phyloP scores from a whole-genome alignment of 2,113 vertebrate genomes.

The Entomyzon cyanotis region DNA sequence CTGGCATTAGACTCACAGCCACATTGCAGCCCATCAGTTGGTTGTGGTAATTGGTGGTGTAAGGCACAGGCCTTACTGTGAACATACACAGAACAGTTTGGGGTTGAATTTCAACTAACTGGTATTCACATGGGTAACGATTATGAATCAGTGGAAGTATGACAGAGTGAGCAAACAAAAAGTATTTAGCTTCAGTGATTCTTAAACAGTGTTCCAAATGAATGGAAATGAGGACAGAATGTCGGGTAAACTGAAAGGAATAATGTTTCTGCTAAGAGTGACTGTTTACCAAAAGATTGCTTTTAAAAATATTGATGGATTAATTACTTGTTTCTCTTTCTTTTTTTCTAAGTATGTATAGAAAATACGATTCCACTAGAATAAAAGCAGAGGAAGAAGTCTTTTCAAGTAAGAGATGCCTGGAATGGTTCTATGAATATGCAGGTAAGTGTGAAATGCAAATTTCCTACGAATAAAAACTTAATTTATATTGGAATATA shows the following conservation, averaged over 20 bases:
- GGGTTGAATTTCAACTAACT: not conserved
- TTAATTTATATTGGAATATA: not conserved
- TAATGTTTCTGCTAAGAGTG: not conserved
- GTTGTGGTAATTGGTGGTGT: not conserved
- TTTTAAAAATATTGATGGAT: not conserved
- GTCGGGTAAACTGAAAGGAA: not conserved
- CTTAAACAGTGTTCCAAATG: not conserved
- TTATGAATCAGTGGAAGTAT: not conserved
- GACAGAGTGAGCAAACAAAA: not conserved
- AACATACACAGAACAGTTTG: not conserved
- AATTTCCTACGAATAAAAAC: not conserved
- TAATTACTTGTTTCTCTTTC: constrained; percentile 21
- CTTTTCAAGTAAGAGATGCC: constrained; percentile 96
- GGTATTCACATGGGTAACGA: not conserved
- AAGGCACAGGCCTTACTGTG: not conserved
- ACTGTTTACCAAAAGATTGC: not conserved
- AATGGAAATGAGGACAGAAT: not conserved
- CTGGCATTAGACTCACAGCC: not conserved
- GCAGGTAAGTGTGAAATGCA: constrained; percentile 81
- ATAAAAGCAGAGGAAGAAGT: constrained; percentile 92
- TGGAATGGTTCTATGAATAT: constrained; percentile 99
- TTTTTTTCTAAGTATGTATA: constrained; percentile 84
- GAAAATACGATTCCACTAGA: constrained; percentile 91
- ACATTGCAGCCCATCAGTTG: not conserved
- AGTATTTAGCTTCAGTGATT: not conserved